Evolutionary conservation across 2,113 vertebrate species (phyloP).

Genomic region (Cyprinodon tularosa): DNA sequence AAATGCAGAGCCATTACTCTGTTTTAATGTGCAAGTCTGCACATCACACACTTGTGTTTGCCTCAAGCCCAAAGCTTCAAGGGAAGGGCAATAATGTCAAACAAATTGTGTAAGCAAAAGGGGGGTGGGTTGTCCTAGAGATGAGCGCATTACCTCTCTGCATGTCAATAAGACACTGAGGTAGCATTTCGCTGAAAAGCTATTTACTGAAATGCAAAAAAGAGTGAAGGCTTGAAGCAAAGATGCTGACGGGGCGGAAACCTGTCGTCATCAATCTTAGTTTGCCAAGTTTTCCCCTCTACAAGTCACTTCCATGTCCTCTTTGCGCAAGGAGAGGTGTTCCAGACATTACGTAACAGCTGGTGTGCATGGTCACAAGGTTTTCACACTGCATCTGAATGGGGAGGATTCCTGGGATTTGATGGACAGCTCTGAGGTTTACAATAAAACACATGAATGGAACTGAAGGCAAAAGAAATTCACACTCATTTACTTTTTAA

Average conservation of each 20-base stretch:
- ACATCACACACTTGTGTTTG: slow-evolving; percentile 59
- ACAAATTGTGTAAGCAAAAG: slow-evolving; percentile 73
- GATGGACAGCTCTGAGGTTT: slow-evolving; percentile 56
- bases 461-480: slow-evolving; percentile 62
- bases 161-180: slow-evolving; percentile 73
- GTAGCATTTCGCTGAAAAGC: slow-evolving; percentile 64
- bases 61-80: slow-evolving; percentile 57
- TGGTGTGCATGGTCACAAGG: slow-evolving; percentile 20
- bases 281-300: slow-evolving; percentile 68
- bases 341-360: slow-evolving; percentile 52
- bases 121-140: slow-evolving; percentile 50
- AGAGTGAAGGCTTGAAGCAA: slow-evolving; percentile 50
- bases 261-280: slow-evolving; percentile 67
- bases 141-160: slow-evolving; percentile 50
- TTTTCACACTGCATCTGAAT: slow-evolving; percentile 16
- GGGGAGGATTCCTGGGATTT: slow-evolving; percentile 36
- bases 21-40: slow-evolving; percentile 67
- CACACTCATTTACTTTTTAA: slow-evolving; percentile 66
- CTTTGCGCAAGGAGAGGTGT: slow-evolving; percentile 42
- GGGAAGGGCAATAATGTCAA: slow-evolving; percentile 74
- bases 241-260: slow-evolving; percentile 79
- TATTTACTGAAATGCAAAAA: slow-evolving; percentile 77
- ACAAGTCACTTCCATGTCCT: slow-evolving; percentile 53
- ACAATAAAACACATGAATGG: slow-evolving; percentile 56
- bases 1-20: slow-evolving; percentile 69